Evolutionary conservation across 1,140 invertebrate genomes (phyloP), one percentile per base, ranked within the genome.

Genomic region (Propsilocerus akamusi): DNA sequence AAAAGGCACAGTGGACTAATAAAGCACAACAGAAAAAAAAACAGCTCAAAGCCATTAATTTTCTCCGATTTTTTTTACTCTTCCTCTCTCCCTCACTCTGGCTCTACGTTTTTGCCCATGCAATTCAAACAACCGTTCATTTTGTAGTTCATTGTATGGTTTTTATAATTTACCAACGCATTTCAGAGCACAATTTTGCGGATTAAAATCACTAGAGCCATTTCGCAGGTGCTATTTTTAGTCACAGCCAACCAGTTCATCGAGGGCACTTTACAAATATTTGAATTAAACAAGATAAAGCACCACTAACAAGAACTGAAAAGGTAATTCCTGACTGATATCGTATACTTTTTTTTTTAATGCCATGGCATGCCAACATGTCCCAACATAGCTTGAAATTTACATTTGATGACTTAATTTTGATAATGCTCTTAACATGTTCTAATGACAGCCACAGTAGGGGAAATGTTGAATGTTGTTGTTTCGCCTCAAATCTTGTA

Each of bases 201-300:
- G 5, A 20, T 17, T 46, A n/a, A 7, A 7, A 46, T 17, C 37
- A 46, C 14, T 7, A 12, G 11, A 11, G 8, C 8, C 47, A 48
- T 17, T 11, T 25, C 22, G 24, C 12, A 25, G 14, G 20, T 48
- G 10, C 20, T 46, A 3, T 8, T 22, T 10, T 17, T 46, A 6
- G 12, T 22, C 41, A 14, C 17, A 8, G 10, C 63, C 23, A 63
- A 54, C 52, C 63, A 61, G 46, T 61, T 63, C 50, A 63, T 62
- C 49, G n/a, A n/a, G n/a, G n/a, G n/a, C n/a, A n/a, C n/a, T n/a
- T n/a, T n/a, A n/a, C n/a, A n/a, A n/a, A n/a, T n/a, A n/a, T n/a
- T n/a, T n/a, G n/a, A n/a, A n/a, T n/a, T n/a, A n/a, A n/a, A n/a
- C n/a, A n/a, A n/a, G n/a, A n/a, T n/a, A n/a, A n/a, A n/a, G n/a